Evolutionary conservation across 1,140 invertebrate species (phyloP).

Genomic region (Drosophila insularis): DNA sequence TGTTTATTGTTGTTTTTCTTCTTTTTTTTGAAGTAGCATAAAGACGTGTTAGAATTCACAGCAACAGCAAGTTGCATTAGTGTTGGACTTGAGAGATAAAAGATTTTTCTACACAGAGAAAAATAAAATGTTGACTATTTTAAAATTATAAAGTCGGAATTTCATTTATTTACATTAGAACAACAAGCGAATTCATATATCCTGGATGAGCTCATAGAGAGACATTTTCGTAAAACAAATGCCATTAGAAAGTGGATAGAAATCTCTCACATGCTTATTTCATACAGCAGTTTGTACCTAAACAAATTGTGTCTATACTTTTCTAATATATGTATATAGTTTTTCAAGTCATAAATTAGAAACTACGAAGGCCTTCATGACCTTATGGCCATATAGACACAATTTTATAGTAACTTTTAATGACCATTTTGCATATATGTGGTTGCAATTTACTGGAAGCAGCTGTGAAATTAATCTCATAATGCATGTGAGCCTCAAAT

Average conservation of each 20-base stretch:
- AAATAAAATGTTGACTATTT: not conserved
- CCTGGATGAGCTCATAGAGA: no score
- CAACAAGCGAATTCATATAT: no score
- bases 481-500: no score
- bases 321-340: no score
- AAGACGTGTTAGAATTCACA: conserved; percentile 36
- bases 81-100: conserved; percentile 14
- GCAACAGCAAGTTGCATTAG: conserved; percentile 26
- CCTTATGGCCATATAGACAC: not conserved
- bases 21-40: conserved; percentile 1
- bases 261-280: no score
- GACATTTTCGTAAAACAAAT: not conserved
- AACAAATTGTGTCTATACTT: no score
- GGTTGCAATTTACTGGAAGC: not conserved
- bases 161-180: no score
- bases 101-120: conserved; percentile 3
- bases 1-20: conserved; percentile 33
- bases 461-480: no score
- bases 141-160: no score
- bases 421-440: not conserved
- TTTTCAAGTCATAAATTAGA: no score
- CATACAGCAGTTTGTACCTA: no score
- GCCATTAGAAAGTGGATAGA: no score
- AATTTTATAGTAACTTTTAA: not conserved
- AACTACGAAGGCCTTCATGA: not conserved